phyloP scores from a whole-genome alignment of 1,140 invertebrate species.

The Drosophila auraria region DNA sequence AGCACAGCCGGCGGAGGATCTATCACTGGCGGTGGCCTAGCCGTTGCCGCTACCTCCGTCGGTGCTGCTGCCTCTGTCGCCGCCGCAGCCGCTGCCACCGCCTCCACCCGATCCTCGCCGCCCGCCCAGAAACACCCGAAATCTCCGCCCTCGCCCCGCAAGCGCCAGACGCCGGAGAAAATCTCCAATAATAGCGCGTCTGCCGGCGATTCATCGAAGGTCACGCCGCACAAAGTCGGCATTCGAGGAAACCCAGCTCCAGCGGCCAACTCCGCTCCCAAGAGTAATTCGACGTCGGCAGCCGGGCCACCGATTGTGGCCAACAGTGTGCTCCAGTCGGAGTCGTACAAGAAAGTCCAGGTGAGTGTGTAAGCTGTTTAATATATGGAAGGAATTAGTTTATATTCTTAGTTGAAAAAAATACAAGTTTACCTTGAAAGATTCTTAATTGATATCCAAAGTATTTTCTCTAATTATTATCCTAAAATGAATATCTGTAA shows the following conservation, averaged over 20 bases:
- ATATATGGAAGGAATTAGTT: too few relatives aligned
- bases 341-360: constrained; percentile 76
- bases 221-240: constrained; percentile 21
- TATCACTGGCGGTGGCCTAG: not conserved
- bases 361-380: constrained; percentile 21
- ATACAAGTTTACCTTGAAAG: too few relatives aligned
- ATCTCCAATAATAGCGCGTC: not conserved
- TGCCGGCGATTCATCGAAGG: constrained; percentile 33
- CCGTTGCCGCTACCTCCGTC: not conserved
- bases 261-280: not conserved
- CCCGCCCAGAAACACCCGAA: constrained; percentile 13
- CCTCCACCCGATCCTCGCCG: constrained; percentile 7
- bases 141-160: constrained; percentile 29
- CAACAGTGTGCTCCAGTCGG: constrained; percentile 65
- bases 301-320: constrained; percentile 28
- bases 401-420: too few relatives aligned
- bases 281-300: not conserved
- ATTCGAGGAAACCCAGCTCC: constrained; percentile 5
- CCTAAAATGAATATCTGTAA: too few relatives aligned
- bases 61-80: constrained; percentile 9
- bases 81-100: not conserved
- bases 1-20: constrained; percentile 21
- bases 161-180: constrained; percentile 42
- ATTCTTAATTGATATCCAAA: too few relatives aligned
- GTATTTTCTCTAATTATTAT: too few relatives aligned